Base-by-base conservation (phyloP, 2,888 invertebrate species). In the Sialis lutaria region DNA sequence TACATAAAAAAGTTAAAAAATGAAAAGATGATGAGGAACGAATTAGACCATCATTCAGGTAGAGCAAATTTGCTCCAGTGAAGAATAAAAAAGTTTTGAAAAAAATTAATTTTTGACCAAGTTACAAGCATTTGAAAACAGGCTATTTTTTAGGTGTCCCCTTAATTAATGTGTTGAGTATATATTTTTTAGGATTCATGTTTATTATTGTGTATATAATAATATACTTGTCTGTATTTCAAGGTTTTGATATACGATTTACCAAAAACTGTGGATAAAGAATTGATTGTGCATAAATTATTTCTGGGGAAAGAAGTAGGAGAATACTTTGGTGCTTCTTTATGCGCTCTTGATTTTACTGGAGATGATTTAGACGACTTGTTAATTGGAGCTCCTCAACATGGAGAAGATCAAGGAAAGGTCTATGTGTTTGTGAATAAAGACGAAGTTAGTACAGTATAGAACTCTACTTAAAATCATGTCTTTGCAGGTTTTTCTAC, bases 311-410 rank as follows among this genome's bases (percentile, higher is more conserved):
- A 64, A 0, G 72, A 75, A 52, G 55, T 75, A 12, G 79, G 79
- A 0, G 70, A 76, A 4, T 79, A 79, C 56, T 82, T 79, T 53
- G 81, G 81, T 2, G 68, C 74, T 0, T 65, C 68, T 33, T 57
- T 82, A 0, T 67, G 70, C 48, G 70, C 70, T 6, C 61, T 69
- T 2, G 77, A 80, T 54, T 56, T 79, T 2, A 73, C 77, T 54
- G 64, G 63, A 1, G 80, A 81, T 55, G 71, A 69, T 0, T 58
- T 69, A 7, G 69, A 71, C 43, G 81, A 81, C 50, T 59, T 81
- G 1, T 54, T 81, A 4, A 74, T 81, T 1, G 79, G 79, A 1
- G 78, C 80, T 3, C 82, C 82, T 0, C 71, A 64, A 47, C 68
- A 61, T 42, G 48, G 53, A 1, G 73, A 63, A 44, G 78, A 79